A percentile compares a stretch with the other conserved stretches of the same genome.
Evolutionary conservation across 2,797 vertebrate genomes (phyloP).

Genomic region (Cossypha heuglini): DNA sequence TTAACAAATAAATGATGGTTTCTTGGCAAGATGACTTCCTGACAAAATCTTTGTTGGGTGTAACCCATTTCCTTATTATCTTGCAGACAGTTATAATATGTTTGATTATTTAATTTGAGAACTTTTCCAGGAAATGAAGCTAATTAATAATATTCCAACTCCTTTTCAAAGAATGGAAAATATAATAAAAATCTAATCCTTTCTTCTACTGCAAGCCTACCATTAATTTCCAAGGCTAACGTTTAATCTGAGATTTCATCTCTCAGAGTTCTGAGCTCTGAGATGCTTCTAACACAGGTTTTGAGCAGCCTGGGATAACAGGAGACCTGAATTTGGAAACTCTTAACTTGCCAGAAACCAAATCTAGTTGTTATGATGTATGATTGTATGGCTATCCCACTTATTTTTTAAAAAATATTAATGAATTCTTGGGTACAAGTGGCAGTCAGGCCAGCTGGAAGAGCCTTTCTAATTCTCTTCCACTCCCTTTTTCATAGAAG

Average conservation of each 20-base stretch:
- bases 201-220: not conserved
- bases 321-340: not conserved
- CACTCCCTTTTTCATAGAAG: not conserved
- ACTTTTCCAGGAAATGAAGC: not conserved
- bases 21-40: slow-evolving; percentile 27
- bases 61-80: slow-evolving; percentile 26
- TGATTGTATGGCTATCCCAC: not conserved
- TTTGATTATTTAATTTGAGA: slow-evolving; percentile 21
- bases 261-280: not conserved
- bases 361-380: not conserved
- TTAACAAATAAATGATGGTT: not conserved
- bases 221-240: not conserved
- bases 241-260: not conserved
- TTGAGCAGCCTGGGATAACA: not conserved
- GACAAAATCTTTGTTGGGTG: slow-evolving; percentile 21
- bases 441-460: not conserved
- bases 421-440: not conserved
- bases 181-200: not conserved
- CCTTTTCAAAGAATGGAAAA: not conserved
- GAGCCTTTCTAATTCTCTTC: not conserved
- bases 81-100: not conserved
- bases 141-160: not conserved
- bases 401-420: not conserved
- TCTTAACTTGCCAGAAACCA: not conserved
- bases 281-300: not conserved